Evolutionary conservation across 2,797 vertebrate species (phyloP).

Genomic region (Liparis tanakae): DNA sequence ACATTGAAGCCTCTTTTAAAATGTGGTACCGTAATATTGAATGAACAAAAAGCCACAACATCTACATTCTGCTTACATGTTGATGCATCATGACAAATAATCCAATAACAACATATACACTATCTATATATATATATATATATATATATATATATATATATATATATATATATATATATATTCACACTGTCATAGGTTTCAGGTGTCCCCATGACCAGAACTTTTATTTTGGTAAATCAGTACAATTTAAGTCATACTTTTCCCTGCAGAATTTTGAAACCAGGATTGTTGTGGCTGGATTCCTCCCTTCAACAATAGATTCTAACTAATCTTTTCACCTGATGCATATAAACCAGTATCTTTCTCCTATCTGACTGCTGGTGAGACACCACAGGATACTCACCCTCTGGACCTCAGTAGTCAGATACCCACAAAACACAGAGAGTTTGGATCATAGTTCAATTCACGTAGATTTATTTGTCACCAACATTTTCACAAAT

Average conservation of each 20-base stretch:
- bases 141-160: background rate
- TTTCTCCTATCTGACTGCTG: no score
- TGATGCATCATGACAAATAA: background rate
- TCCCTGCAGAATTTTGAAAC: background rate
- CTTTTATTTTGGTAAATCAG: background rate
- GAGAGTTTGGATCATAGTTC: no score
- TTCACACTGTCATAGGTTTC: background rate
- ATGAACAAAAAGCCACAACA: background rate
- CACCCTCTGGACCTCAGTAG: no score
- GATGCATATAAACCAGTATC: no score
- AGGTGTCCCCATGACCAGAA: background rate
- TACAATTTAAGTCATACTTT: background rate
- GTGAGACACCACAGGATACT: no score
- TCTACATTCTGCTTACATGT: background rate
- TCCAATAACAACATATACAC: background rate
- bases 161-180: constrained; percentile 2
- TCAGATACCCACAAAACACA: no score
- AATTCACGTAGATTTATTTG: no score
- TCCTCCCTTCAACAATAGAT: no score
- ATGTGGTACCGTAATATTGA: background rate
- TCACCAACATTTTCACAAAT: no score
- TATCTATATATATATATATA: background rate
- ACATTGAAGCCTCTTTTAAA: background rate
- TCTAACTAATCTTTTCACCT: no score
- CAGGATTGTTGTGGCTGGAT: background rate